Evolutionary conservation across 1,140 invertebrate genomes (phyloP).

Genomic region (Monomorium pharaonis): DNA sequence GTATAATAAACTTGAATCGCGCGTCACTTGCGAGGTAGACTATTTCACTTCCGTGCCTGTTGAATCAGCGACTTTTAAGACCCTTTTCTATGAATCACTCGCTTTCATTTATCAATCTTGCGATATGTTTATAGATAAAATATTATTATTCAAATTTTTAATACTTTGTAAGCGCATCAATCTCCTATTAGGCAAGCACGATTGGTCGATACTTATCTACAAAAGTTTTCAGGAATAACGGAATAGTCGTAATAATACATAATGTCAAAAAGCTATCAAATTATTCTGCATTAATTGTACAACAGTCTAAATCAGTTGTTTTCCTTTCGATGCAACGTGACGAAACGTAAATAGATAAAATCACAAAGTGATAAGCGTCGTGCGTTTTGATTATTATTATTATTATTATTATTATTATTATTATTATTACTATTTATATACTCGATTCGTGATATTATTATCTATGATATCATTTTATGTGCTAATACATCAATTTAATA

Average conservation of each 20-base stretch:
- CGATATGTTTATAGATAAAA: background rate
- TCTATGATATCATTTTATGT: background rate
- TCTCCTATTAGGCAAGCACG: background rate
- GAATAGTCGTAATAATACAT: background rate
- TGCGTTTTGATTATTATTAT: background rate
- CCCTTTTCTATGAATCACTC: slow-evolving; percentile 73
- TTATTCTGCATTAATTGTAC: background rate
- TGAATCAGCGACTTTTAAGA: slow-evolving; percentile 74
- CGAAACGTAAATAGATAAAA: slow-evolving; percentile 18
- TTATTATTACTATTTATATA: slow-evolving; percentile 14
- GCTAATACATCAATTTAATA: background rate
- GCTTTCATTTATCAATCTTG: slow-evolving; percentile 46
- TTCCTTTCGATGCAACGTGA: slow-evolving; percentile 6
- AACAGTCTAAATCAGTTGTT: background rate
- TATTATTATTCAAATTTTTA: background rate
- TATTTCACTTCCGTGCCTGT: slow-evolving; percentile 69
- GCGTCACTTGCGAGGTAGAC: slow-evolving; percentile 48
- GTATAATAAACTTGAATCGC: slow-evolving; percentile 62
- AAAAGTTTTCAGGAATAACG: background rate
- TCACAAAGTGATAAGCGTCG: background rate
- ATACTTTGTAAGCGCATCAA: background rate
- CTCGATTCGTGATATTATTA: slow-evolving; percentile 37
- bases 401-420: background rate
- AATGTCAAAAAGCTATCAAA: background rate
- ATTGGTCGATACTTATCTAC: background rate